Conservation (phyloP, 2,888 invertebrate species). For the Rambutsinella grinnellia region DNA sequence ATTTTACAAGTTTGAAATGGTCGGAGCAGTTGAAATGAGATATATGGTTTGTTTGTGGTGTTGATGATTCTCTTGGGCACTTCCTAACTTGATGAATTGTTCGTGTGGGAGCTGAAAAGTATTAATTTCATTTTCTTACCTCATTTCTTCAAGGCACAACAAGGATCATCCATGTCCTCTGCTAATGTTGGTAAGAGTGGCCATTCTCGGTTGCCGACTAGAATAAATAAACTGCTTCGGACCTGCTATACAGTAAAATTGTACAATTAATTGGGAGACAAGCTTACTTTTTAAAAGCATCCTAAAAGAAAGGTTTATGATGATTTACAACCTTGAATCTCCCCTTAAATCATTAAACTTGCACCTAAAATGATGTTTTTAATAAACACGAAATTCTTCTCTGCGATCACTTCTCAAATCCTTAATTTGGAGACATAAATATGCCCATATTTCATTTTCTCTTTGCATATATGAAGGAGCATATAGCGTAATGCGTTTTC, state of each 20-base stretch:
- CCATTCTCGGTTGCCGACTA: too few relatives aligned
- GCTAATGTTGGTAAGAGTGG: conserved; percentile 26
- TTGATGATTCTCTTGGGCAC: not conserved
- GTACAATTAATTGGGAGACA: too few relatives aligned
- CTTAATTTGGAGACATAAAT: not conserved
- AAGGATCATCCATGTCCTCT: conserved; percentile 52
- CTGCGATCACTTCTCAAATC: not conserved
- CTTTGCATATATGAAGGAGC: not conserved
- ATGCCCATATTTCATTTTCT: not conserved
- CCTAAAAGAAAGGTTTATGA: not conserved
- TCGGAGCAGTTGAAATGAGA: not conserved
- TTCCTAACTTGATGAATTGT: conserved; percentile 38
- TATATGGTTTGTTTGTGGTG: not conserved
- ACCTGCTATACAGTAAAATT: too few relatives aligned
- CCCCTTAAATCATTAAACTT: conserved; percentile 27
- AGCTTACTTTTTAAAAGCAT: not conserved
- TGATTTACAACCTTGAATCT: conserved; percentile 49
- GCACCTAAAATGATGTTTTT: conserved; percentile 1
- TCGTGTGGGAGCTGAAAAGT: conserved; percentile 51
- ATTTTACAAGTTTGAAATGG: too few relatives aligned
- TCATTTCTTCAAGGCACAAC: conserved; percentile 34
- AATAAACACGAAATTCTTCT: conserved; percentile 4
- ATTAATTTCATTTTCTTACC: conserved; percentile 49
- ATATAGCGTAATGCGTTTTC: not conserved
- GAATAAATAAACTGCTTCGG: too few relatives aligned